A percentile compares a stretch with the other conserved stretches of the same genome.
Conservation (phyloP, 2,113 vertebrate genomes). For the Tragelaphus buxtoni region DNA sequence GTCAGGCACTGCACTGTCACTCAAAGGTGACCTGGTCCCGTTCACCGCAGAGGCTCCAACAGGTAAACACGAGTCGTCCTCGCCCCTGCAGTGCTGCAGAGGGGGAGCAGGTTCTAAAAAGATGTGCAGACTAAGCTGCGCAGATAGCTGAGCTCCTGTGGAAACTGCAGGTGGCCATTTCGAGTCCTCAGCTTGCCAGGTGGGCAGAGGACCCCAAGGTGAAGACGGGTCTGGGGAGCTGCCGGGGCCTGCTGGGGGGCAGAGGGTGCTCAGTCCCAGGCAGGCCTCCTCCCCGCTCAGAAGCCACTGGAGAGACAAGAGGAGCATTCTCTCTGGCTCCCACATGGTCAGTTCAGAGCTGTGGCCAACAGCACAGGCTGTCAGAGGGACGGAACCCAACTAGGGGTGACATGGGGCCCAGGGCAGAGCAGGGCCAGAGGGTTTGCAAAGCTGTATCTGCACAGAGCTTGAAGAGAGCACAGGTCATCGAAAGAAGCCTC, state of each 20-base stretch:
- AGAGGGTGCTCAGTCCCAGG: not conserved
- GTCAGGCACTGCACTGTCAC: not conserved
- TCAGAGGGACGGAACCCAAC: not conserved
- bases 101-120: fast-evolving
- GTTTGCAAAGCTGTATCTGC: not conserved
- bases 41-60: not conserved
- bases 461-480: not conserved
- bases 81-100: not conserved
- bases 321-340: not conserved
- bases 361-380: not conserved
- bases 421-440: not conserved
- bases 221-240: not conserved
- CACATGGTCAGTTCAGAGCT: conserved; percentile 35
- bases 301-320: not conserved
- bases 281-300: not conserved
- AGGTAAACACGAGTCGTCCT: not conserved
- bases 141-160: not conserved
- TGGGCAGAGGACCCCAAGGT: not conserved
- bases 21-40: not conserved
- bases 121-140: not conserved
- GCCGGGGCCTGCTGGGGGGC: not conserved
- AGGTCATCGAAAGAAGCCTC: not conserved
- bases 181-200: not conserved
- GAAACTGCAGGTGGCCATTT: not conserved
- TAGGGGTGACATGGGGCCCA: not conserved